phyloP scores from a whole-genome alignment of 2,888 invertebrate species.

The Norana najaformis region DNA sequence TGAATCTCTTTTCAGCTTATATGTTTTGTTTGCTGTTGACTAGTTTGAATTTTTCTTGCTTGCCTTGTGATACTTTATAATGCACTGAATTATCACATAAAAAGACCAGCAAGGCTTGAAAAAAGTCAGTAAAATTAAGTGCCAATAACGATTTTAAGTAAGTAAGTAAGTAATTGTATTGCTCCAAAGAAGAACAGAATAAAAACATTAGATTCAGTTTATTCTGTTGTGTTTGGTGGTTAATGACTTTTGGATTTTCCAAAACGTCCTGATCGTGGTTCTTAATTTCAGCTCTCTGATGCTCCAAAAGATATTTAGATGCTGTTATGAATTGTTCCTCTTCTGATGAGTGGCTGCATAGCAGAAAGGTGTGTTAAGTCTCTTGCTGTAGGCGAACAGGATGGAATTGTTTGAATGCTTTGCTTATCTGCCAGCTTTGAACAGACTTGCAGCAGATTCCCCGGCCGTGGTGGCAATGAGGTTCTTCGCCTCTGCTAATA shows the following conservation, averaged over 20 bases:
- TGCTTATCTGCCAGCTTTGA: constrained; percentile 9
- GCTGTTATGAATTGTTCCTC: not conserved
- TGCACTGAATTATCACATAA: not conserved
- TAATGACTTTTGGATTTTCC: not conserved
- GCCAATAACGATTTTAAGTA: no score
- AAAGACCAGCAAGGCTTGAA: not conserved
- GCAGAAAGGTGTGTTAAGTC: not conserved
- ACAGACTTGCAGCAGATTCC: not conserved
- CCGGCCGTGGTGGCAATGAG: not conserved
- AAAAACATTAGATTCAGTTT: not conserved
- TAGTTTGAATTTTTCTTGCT: not conserved
- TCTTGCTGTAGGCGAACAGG: not conserved
- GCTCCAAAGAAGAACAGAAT: no score
- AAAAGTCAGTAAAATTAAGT: not conserved
- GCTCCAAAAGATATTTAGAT: not conserved
- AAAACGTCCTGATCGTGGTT: no score
- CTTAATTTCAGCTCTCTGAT: no score
- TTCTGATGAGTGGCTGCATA: not conserved
- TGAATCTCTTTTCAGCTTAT: not conserved
- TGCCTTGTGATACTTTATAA: not conserved
- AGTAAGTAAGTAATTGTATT: no score
- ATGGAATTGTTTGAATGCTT: not conserved
- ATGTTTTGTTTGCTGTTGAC: not conserved
- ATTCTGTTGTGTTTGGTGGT: not conserved
- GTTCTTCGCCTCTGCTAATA: constrained; percentile 14